Base-by-base conservation (phyloP, 2,888 invertebrate genomes). In the Hyalella azteca region DNA sequence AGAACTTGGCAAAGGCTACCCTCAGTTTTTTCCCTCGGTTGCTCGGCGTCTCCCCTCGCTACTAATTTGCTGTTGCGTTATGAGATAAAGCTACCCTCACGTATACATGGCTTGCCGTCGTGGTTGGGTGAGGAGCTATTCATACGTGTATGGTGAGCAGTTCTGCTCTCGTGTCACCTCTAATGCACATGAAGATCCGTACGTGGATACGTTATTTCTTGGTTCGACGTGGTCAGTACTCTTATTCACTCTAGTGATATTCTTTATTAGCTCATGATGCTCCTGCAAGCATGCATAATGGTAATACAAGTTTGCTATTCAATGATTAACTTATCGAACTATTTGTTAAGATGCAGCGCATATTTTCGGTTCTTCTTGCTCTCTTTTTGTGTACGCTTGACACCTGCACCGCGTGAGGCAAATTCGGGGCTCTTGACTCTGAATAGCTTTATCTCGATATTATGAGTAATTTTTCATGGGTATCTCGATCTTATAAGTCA, bases 11-110 rank as follows among this genome's bases (percentile, higher is more conserved):
- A 54, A 54, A 22, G 26, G 5, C 54, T 22, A 26, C 54, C 26
- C 54, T 54, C 54, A 54, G 54, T 54, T 54, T 54, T 54, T 54
- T 9, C 54, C 54, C 54, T 54, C 54, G 54, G 54, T 54, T 19
- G 54, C n/a, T n/a, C 22, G 54, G 29, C 54, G 54, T 54, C 54
- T 54, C 54, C 54, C 54, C 54, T 54, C 26, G 54, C 54, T 54
- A 54, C 26, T 26, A 54, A 54, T 54, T 54, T 54, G 26, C 54
- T 22, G 54, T n/a, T 11, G 54, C 54, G 26, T 54, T 54, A 54
- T 54, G 54, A 54, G 54, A 54, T 54, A 54, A 54, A 13, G 54
- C 26, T 29, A 26, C 26, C 54, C 26, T 54, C 22, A 29, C 54
- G 7, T 29, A 29, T 29, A 22, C 29, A 29, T 54, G 22, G 54